A percentile compares a stretch with the other conserved stretches of the same genome.
phyloP scores from a whole-genome alignment of 2,113 vertebrate species.

The Scopus umbretta region DNA sequence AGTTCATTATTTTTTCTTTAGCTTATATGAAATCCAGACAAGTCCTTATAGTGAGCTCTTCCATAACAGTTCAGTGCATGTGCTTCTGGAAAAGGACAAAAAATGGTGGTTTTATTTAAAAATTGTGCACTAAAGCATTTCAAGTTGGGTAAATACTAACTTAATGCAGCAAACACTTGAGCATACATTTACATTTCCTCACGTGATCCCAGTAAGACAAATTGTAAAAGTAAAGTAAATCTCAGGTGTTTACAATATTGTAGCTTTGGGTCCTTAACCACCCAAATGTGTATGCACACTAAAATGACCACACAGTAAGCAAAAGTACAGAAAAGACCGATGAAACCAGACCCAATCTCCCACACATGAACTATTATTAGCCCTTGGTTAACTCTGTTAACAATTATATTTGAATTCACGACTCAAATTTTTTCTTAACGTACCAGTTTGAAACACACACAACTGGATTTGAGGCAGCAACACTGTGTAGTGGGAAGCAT shows the following conservation, averaged over 20 bases:
- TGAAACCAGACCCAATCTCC: neutral
- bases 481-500: neutral
- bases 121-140: neutral
- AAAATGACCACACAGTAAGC: neutral
- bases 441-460: neutral
- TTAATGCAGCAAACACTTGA: neutral
- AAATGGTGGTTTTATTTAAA: neutral
- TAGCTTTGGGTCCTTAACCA: neutral
- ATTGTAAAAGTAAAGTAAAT: neutral
- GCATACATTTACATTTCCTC: neutral
- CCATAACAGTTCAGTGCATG: neutral
- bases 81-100: neutral
- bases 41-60: neutral
- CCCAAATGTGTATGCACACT: neutral
- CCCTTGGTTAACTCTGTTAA: neutral
- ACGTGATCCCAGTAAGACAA: neutral
- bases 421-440: neutral
- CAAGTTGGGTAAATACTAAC: neutral
- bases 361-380: neutral
- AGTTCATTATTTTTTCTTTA: neutral
- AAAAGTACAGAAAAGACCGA: neutral
- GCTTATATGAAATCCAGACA: neutral
- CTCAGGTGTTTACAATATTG: neutral
- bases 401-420: neutral
- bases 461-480: neutral